Base-by-base conservation (phyloP, 2,113 vertebrate genomes). In the Lamprotornis superbus region DNA sequence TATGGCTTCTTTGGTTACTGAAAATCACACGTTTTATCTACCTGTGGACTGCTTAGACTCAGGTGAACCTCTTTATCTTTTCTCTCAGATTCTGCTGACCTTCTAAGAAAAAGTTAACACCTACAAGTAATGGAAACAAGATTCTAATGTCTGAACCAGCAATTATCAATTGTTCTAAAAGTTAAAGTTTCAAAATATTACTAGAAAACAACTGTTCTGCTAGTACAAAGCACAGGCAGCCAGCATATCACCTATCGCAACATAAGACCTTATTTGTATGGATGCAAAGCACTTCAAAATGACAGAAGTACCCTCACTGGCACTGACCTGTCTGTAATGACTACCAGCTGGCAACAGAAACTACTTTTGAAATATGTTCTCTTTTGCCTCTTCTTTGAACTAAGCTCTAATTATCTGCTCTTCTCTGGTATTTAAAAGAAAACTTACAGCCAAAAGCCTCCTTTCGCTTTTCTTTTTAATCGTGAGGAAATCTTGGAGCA, bases 381-480 rank as follows among this genome's bases (percentile, higher is more conserved):
- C 44, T 67, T 92, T 60, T 24, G 9, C 11, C 22, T 81, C 7
- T 15, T 56, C 35, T 75, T 57, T 79, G 44, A 68, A 20, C 13
- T 12, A 75, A 27, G 16, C 55, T 19, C 44, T 27, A 20, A 40
- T 59, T 42, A 49, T 64, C 33, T 83, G 25, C 21, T 68, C 15
- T 84, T 37, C 44, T 57, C 35, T 57, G 4, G 12, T 6, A 67
- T 42, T 71, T 64, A 50, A 68, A 75, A 64, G 10, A 89, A 5
- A 5, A 47, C 11, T 35, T 60, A 19, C 0, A 35, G 14, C 3
- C 5, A 55, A 74, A 77, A 47, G 3, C 1, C 4, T 52, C 5
- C 18, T 87, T 86, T 67, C 31, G 46, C 7, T 20, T 53, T 92
- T 50, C 7, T 20, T 53, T 92, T 42, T 20, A 67, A 46, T 57